phyloP scores from a whole-genome alignment of 2,888 invertebrate genomes.

The Miltochrista miniata region DNA sequence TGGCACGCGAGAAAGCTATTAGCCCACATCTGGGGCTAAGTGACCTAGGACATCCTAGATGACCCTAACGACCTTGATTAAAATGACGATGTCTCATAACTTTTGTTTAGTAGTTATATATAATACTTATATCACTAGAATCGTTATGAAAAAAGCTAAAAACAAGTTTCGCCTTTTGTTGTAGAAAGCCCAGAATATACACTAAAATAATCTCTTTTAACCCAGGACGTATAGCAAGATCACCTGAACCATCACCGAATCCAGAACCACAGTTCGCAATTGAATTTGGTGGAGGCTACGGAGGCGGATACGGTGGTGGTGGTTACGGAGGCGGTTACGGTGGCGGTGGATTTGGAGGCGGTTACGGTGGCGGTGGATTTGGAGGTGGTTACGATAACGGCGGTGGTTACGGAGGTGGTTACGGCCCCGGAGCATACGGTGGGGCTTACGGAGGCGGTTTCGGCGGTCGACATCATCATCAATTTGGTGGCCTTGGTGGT shows the following conservation, averaged over 20 bases:
- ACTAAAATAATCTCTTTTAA: not conserved
- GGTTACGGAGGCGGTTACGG: no score
- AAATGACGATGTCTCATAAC: no score
- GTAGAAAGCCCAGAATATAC: no score
- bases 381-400: not conserved
- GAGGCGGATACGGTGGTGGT: not conserved
- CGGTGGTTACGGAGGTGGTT: not conserved
- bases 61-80: no score
- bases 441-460: not conserved
- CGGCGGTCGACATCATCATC: not conserved
- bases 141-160: no score
- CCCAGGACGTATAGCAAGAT: slow-evolving; percentile 23
- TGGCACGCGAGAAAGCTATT: no score
- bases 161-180: no score
- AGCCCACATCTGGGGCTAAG: no score
- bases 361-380: not conserved
- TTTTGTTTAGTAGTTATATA: no score
- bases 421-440: not conserved
- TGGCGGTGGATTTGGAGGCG: no score
- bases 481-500: slow-evolving; percentile 1
- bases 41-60: no score
- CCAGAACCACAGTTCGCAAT: not conserved
- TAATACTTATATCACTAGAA: no score
- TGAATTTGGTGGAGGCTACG: not conserved
- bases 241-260: slow-evolving; percentile 17